Evolutionary conservation across 1,140 invertebrate species (phyloP), one percentile per base, ranked within the genome.

Genomic region (Sycobia sp.): DNA sequence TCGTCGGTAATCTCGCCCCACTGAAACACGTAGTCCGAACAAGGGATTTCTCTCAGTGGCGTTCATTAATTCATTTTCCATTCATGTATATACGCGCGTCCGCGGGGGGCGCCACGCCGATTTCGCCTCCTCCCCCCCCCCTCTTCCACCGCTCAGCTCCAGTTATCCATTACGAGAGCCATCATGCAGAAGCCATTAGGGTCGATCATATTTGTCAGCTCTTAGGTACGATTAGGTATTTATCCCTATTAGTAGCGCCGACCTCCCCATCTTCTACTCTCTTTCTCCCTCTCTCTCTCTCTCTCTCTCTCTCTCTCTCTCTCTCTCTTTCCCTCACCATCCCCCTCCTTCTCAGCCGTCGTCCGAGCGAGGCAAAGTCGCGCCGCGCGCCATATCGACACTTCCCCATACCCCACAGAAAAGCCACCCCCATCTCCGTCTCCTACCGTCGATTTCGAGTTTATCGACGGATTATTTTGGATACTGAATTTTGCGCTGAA

Each of bases 171-270:
- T 67, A 59, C 38, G 53, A 16, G 25, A 13, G 49, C 47, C 38
- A 44, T 64, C 57, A 59, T 44, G 63, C 67, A 51, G 29, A 62
- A 36, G 53, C 63, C 67, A 71, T 71, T 69, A 71, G 67, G 58
- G 50, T 50, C 63, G 66, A 71, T 71, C 66, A 69, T 66, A 71
- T 69, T 71, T 67, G 67, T 71, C 67, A 63, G 69, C 66, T 69
- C 69, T 71, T 67, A 71, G 67, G 32, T 67, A 62, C 67, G 67
- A 71, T 71, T 71, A 69, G 62, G 59, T 69, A 71, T 71, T 69
- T 67, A 71, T 71, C 67, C 60, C 69, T 65, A 65, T 71, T 66
- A 71, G 55, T 54, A 51, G 63, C 27, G 56, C 67, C 65, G 53
- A 47, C 43, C 62, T 36, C 32, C 16, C 29, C 23, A 0, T 18